Evolutionary conservation across 2,888 invertebrate species (phyloP).

Genomic region (Parnassius orleans): DNA sequence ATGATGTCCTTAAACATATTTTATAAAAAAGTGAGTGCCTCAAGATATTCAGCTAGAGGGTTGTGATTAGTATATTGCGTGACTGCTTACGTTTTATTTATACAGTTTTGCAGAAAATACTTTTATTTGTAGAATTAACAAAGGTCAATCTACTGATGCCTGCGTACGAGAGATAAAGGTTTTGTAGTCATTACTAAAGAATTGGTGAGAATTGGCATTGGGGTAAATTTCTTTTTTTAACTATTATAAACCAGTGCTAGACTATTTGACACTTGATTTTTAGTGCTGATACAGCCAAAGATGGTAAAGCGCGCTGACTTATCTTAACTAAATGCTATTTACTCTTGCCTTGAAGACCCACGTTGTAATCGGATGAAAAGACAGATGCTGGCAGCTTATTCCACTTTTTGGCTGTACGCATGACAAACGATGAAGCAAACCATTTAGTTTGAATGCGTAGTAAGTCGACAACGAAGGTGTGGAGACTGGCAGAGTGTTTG

Average conservation of each 20-base stretch:
- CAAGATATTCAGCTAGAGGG: neutral
- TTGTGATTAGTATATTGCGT: constrained; percentile 18
- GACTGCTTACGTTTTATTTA: constrained; percentile 4
- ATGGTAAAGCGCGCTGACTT: no score
- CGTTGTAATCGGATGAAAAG: no score
- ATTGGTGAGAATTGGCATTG: neutral
- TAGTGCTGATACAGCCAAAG: no score
- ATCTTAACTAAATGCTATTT: no score
- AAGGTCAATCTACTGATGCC: constrained; percentile 9
- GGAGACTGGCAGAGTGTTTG: no score
- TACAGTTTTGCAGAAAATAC: constrained; percentile 6
- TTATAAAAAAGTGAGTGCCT: neutral
- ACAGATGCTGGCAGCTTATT: no score
- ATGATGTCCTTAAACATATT: neutral
- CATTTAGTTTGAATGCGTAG: no score
- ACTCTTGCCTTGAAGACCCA: no score
- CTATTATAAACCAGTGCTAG: neutral
- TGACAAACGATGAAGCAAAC: no score
- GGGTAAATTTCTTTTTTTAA: constrained; percentile 11
- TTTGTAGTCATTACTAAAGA: constrained; percentile 1
- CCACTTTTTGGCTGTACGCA: no score
- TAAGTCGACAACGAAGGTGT: no score
- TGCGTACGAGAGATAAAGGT: constrained; percentile 14
- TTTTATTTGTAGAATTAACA: constrained; percentile 9
- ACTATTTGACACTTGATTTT: no score